Conservation (phyloP, 2,113 vertebrate genomes). For the Theristicus caerulescens region DNA sequence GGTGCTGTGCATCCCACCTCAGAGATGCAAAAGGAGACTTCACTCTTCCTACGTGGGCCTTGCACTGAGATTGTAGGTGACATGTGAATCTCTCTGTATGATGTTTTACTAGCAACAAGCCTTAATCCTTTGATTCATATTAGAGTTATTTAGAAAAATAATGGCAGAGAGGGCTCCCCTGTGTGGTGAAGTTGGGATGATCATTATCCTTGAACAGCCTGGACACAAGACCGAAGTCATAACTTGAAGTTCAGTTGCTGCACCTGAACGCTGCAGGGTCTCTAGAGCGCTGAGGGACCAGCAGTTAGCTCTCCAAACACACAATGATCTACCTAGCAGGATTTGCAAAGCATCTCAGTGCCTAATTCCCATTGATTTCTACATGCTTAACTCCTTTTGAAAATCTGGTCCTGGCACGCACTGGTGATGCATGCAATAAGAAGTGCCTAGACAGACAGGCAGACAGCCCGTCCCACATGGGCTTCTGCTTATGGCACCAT, state of each 20-base stretch:
- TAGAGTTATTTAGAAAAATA: not conserved
- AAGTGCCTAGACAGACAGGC: not conserved
- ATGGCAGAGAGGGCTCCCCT: not conserved
- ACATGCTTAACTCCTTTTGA: not conserved
- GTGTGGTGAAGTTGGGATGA: not conserved
- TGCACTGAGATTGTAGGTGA: not conserved
- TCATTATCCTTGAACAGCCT: not conserved
- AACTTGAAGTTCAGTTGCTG: not conserved
- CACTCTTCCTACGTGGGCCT: not conserved
- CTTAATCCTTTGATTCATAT: not conserved
- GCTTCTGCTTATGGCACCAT: not conserved
- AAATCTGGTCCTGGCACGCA: not conserved
- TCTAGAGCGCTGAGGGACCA: not conserved
- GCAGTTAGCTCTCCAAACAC: not conserved
- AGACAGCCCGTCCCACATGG: not conserved
- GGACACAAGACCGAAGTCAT: not conserved
- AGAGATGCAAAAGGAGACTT: not conserved
- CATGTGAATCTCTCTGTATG: not conserved
- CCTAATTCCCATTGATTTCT: not conserved
- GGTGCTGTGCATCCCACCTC: not conserved
- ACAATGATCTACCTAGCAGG: not conserved
- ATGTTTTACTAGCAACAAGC: not conserved
- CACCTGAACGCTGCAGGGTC: not conserved
- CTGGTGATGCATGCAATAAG: not conserved
- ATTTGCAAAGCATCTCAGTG: conserved; percentile 2